Conservation (phyloP, 37 sponge, comb jelly and placozoan genomes). For the Dysidea cf. avara region DNA sequence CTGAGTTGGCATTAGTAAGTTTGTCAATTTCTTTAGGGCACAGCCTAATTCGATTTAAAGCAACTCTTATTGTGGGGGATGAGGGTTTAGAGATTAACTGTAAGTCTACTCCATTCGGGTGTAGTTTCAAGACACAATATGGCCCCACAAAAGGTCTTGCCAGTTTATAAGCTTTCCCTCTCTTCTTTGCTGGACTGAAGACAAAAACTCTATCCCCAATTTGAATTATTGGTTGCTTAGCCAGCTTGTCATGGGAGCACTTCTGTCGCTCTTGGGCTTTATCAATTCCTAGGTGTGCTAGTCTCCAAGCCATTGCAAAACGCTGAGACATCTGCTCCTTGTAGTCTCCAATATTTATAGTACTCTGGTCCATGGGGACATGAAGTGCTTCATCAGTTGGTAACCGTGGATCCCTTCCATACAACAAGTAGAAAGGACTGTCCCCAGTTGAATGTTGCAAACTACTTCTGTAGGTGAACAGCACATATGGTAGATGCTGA, state of each 20-base stretch:
- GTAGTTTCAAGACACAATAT: neutral
- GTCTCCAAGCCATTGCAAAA: constrained; percentile 6
- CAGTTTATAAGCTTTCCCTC: constrained; percentile 15
- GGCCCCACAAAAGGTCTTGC: constrained; percentile 34
- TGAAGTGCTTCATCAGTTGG: constrained; percentile 23
- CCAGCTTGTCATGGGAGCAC: neutral
- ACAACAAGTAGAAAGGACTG: constrained; percentile 44
- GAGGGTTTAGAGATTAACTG: neutral
- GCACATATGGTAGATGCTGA: constrained; percentile 29
- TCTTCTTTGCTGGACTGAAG: constrained; percentile 8
- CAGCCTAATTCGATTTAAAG: no score
- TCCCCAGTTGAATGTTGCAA: constrained; percentile 40
- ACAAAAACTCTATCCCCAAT: constrained; percentile 25
- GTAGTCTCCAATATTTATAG: neutral
- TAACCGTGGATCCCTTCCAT: constrained; percentile 41
- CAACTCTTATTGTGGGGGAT: no score
- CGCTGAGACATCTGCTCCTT: neutral
- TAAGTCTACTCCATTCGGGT: neutral
- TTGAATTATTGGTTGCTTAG: neutral
- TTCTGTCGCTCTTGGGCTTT: constrained; percentile 27
- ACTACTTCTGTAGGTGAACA: constrained; percentile 34
- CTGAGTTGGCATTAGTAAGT: no score
- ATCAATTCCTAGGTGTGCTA: constrained; percentile 3
- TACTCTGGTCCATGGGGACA: neutral
- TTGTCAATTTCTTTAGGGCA: no score